Evolutionary conservation across 2,113 vertebrate species (phyloP), one percentile per base, ranked within the genome.

Genomic region (Oophaga pumilio): DNA sequence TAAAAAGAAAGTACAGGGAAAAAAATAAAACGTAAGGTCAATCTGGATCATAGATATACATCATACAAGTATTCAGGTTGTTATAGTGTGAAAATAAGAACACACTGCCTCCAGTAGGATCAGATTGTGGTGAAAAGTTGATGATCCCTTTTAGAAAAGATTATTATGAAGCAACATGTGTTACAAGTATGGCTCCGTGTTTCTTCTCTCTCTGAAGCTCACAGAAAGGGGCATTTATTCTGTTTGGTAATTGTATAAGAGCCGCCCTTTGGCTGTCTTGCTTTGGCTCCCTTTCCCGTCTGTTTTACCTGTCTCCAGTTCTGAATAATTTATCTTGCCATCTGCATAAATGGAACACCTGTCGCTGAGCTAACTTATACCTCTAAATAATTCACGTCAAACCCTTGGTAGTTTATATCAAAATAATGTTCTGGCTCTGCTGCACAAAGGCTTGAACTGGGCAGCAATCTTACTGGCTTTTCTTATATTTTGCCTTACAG

Each of bases 261-360:
- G 93, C 93, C 95, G 94, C 90, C 92, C 89, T 91, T 76, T 43
- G 89, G 91, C 92, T 93, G 93, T 95, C 95, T 95, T 92, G 89
- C 89, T 94, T 94, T 94, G 93, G 93, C 43, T 71, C 90, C 93
- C 94, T 94, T 96, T 94, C 93, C 94, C 94, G 94, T 96, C 95
- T 96, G 95, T 93, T 96, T 96, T 95, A 96, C 94, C 94, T 96
- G 95, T 91, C 93, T 94, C 91, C 90, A 89, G 89, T 91, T 90
- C 92, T 97, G 92, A 96, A 97, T 97, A 95, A 97, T 97, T 96
- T 92, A 96, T 93, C 90, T 94, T 89, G 85, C 94, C 95, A 95
- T 96, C 95, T 96, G 94, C 93, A 94, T 95, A 93, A 94, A 95
- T 91, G 92, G 90, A 93, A 92, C 94, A 95, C 93, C 95, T 95